Evolutionary conservation across 1,140 invertebrate genomes (phyloP), one percentile per base, ranked within the genome.

Genomic region (Drosophila kikkawai): DNA sequence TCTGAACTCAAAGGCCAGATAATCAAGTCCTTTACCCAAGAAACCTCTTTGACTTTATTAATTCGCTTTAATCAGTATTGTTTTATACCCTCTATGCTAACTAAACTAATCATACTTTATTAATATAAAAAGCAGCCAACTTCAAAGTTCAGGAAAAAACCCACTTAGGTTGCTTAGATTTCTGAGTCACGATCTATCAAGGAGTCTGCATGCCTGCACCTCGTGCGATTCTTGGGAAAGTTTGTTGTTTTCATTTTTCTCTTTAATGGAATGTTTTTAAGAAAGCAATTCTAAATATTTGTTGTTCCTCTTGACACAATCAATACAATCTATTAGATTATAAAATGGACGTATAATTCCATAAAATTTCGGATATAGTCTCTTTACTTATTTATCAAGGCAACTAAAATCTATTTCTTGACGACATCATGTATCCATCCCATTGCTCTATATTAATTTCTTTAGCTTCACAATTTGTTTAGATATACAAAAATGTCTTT

Each of bases 121-220:
- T 69, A 34, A 8, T 37, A 67, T 22, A 53, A 66, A 22, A 5
- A 34, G 13, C 32, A 45, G 17, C 34, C 1, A 11, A 26, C 11
- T 45, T 37, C 32, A 71, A 73, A 73, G 53, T 70, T 50, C 44
- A 59, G 15, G 8, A 6, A 13, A 48, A 71, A 69, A 50, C 19
- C 37, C 53, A 59, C n/a, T 4, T 12, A 32, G 15, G 5, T 2
- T 0, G 5, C 17, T 26, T 2, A 47, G 42, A 64, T 4, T 32
- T 29, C n/a, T 53, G 63, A 68, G 17, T 71, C 64, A 57, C 8
- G 13, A 32, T 26, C n/a, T 22, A 7, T 9, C 0, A 34, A 65
- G 58, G 32, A 37, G 39, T 37, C 29, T 36, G 12, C 63, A 56
- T 70, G 67, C 39, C 29, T 15, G 19, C 51, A 45, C 4, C 4